These are phyloP conservation scores for Eulemur macaco DNA, from an alignment of 2,113 vertebrate species.

Conservation along the genomic window DNA sequence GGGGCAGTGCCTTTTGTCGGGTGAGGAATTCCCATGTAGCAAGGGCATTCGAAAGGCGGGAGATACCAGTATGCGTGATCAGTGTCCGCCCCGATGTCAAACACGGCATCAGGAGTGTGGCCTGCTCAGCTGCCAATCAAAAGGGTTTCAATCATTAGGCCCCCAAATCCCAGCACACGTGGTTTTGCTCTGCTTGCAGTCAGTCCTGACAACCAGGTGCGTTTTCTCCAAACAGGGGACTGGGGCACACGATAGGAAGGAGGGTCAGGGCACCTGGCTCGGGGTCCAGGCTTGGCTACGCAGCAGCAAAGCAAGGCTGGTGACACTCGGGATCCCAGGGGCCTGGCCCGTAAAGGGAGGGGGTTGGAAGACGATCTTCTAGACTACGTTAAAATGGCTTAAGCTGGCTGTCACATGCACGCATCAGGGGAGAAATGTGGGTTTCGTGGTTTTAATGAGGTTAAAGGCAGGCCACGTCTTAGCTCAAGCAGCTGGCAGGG, in stretches of 20 bases:
- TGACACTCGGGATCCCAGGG: rapidly evolving
- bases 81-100: too few species aligned
- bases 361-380: rapidly evolving
- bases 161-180: rapidly evolving
- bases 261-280: rapidly evolving
- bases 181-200: rapidly evolving
- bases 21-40: neutral
- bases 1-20: neutral
- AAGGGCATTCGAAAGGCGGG: neutral
- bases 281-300: neutral
- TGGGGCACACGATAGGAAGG: rapidly evolving
- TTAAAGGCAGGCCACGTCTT: neutral
- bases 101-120: neutral
- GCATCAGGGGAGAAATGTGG: neutral
- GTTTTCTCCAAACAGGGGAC: neutral
- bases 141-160: neutral
- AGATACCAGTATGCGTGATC: neutral
- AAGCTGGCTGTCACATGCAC: rapidly evolving
- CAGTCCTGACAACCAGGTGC: rapidly evolving
- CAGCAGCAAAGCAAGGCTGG: neutral
- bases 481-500: neutral
- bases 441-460: neutral
- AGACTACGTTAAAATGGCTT: neutral
- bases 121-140: neutral
- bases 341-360: neutral